Percentiles rank a stretch among this genome's conserved stretches.
Evolutionary conservation across 92 coral and sea anemone species (phyloP).

Genomic region (Epizoanthus illoricatus): DNA sequence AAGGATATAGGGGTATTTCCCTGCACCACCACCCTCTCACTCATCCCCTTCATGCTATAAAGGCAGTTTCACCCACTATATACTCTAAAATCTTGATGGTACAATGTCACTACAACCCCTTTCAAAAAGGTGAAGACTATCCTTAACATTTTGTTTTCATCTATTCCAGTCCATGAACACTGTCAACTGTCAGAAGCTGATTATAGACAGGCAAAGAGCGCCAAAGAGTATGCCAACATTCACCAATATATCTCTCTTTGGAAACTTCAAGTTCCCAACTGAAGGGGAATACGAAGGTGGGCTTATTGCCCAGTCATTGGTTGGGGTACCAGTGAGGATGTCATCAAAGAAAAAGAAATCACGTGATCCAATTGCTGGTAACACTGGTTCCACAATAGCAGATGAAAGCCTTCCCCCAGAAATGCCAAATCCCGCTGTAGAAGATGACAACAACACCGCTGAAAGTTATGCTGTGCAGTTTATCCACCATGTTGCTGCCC

Average conservation of each 20-base stretch:
- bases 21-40: too few species aligned
- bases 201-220: not conserved
- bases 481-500: not conserved
- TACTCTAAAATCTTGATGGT: too few species aligned
- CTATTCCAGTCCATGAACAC: not conserved
- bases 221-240: not conserved
- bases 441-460: not conserved
- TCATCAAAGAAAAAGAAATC: constrained; percentile 18
- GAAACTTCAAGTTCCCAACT: constrained; percentile 35
- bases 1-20: too few species aligned
- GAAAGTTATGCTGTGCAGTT: constrained; percentile 18
- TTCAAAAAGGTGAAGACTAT: not conserved
- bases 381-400: constrained; percentile 45
- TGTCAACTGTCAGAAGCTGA: constrained; percentile 11
- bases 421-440: not conserved
- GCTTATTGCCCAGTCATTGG: constrained; percentile 40
- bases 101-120: not conserved
- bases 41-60: too few species aligned
- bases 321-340: constrained; percentile 44
- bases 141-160: not conserved
- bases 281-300: constrained; percentile 39
- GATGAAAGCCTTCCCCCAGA: not conserved
- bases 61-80: too few species aligned
- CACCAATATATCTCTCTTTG: constrained; percentile 47
- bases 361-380: constrained; percentile 4